Conservation (phyloP, 2,797 vertebrate genomes). For the Anguilla anguilla region DNA sequence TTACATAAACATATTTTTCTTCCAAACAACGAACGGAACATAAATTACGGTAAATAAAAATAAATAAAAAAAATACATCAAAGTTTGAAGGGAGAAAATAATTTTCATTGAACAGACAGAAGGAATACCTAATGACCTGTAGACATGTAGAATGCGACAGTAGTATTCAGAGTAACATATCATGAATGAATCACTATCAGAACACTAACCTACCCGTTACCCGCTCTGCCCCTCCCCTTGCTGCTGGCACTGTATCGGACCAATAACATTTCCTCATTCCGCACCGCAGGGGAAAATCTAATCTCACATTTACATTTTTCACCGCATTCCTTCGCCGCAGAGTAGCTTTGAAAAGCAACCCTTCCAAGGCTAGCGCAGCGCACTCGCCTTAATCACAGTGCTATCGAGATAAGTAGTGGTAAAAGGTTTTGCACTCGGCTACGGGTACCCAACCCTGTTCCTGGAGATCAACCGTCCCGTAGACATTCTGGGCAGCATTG, state of each 20-base stretch:
- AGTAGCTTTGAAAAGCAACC: not conserved
- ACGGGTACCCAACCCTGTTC: not conserved
- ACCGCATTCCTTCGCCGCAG: constrained; percentile 20
- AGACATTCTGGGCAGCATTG: not conserved
- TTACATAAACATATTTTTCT: not conserved
- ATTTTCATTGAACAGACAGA: not conserved
- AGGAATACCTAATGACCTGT: not conserved
- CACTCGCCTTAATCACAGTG: not conserved
- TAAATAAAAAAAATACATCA: not conserved
- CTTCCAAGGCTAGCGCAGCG: not conserved
- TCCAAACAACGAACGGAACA: not conserved
- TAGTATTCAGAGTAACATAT: not conserved
- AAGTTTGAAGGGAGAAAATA: not conserved
- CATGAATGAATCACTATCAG: not conserved
- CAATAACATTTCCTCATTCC: constrained; percentile 28
- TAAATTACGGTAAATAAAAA: not conserved
- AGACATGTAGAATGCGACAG: not conserved
- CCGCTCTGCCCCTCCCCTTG: constrained; percentile 11
- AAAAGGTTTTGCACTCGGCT: not conserved
- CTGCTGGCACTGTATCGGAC: constrained; percentile 9
- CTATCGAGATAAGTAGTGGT: not conserved
- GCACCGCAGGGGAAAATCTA: constrained; percentile 31
- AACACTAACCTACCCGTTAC: not conserved
- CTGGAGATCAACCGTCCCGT: too few species aligned
- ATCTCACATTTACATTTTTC: constrained; percentile 35